These are phyloP conservation scores for Zaprionus gabonicus DNA, from an alignment of 1,140 invertebrate genomes.

Conservation along the genomic window DNA sequence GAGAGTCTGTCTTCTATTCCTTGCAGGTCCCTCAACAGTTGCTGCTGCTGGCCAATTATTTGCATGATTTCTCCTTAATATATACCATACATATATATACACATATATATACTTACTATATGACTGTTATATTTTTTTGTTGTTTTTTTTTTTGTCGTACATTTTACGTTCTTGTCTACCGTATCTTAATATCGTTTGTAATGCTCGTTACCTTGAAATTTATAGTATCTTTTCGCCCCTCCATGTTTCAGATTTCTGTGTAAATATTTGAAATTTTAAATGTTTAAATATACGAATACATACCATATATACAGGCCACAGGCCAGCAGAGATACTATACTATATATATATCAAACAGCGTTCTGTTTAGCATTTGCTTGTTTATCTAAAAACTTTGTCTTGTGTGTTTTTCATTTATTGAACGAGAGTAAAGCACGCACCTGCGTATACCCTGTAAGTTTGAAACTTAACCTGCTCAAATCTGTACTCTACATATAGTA, in stretches of 20 bases:
- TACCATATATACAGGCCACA: not conserved
- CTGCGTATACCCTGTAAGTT: not conserved
- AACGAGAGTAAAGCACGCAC: not conserved
- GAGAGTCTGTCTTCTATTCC: not conserved
- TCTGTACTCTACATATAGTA: not conserved
- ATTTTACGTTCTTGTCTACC: conserved; percentile 21
- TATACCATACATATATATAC: not conserved
- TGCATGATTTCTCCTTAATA: not conserved
- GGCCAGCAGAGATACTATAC: not conserved
- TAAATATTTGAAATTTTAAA: conserved; percentile 62
- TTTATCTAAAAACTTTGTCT: conserved; percentile 3
- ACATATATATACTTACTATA: not conserved
- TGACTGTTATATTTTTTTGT: conserved; percentile 1
- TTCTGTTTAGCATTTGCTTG: not conserved
- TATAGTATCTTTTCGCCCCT: conserved; percentile 1
- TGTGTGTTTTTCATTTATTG: conserved; percentile 6
- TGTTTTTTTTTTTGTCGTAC: conserved; percentile 3
- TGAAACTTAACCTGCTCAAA: not conserved
- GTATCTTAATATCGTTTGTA: conserved; percentile 48
- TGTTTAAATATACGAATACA: conserved; percentile 14
- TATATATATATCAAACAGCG: not conserved
- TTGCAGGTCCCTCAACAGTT: not conserved
- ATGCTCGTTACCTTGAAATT: conserved; percentile 32
- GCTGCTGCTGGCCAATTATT: conserved; percentile 3
- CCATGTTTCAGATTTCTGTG: conserved; percentile 29